These are phyloP conservation scores for Upupa epops DNA, from an alignment of 2,113 vertebrate species.

Conservation along the genomic window DNA sequence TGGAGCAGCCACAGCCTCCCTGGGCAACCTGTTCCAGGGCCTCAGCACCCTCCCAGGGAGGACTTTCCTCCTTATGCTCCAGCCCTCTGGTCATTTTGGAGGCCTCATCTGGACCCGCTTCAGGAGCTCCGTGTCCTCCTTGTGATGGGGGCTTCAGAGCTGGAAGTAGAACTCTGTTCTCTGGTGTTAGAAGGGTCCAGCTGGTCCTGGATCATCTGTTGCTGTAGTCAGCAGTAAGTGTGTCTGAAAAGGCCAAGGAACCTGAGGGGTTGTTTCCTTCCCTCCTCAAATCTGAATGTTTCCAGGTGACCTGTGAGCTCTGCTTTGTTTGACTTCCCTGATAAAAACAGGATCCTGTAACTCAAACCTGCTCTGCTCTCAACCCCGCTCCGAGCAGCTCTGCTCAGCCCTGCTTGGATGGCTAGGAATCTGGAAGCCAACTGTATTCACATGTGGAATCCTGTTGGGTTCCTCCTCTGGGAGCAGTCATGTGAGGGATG, in stretches of 20 bases:
- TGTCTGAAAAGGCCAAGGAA: neutral
- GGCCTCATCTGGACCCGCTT: too few species aligned
- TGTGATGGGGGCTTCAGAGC: too few species aligned
- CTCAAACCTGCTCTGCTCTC: neutral
- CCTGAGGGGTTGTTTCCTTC: neutral
- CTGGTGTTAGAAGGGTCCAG: neutral
- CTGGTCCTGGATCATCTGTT: accelerated
- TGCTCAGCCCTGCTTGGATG: neutral
- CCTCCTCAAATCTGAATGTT: neutral
- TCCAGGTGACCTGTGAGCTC: neutral
- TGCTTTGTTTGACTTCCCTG: neutral
- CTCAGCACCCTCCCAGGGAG: too few species aligned
- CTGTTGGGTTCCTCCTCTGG: neutral
- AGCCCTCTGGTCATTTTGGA: too few species aligned
- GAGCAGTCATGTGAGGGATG: accelerated
- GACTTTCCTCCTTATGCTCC: too few species aligned
- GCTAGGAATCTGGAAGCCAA: neutral
- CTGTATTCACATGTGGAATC: accelerated
- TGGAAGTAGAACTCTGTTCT: too few species aligned
- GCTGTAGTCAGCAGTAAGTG: neutral
- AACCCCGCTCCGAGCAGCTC: neutral
- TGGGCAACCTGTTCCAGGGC: too few species aligned
- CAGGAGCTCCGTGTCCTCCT: too few species aligned
- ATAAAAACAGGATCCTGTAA: accelerated
- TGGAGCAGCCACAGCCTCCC: too few species aligned